Conservation (phyloP, 1,140 invertebrate species). For the Cydia splendana region DNA sequence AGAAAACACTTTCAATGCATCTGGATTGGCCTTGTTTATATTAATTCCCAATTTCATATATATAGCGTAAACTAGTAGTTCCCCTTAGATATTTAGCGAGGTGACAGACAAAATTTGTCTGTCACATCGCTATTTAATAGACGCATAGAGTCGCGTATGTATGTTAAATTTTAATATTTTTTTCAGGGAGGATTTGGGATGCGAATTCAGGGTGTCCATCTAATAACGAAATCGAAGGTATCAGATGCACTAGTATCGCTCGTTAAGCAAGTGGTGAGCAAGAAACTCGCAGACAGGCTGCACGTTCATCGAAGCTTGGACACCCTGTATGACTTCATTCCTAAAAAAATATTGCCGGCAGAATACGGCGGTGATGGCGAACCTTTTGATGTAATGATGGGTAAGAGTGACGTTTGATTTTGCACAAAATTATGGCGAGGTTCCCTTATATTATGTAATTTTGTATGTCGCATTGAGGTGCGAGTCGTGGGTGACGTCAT, state of each 20-base stretch:
- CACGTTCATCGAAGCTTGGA: conserved; percentile 47
- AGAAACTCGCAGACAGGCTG: conserved; percentile 48
- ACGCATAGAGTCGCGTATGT: too few species aligned
- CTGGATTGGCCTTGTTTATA: too few species aligned
- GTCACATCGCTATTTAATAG: too few species aligned
- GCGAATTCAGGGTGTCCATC: conserved; percentile 44
- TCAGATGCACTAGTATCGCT: conserved; percentile 41
- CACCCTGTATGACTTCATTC: conserved; percentile 46
- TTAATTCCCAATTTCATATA: too few species aligned
- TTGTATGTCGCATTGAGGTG: too few species aligned
- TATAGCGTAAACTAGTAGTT: too few species aligned
- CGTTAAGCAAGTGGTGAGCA: conserved; percentile 43
- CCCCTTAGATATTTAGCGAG: too few species aligned
- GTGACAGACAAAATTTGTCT: too few species aligned
- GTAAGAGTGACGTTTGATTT: conserved; percentile 40
- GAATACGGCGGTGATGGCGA: conserved; percentile 57
- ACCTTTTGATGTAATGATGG: conserved; percentile 48
- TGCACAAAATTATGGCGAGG: too few species aligned
- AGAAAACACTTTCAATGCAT: too few species aligned
- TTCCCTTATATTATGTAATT: too few species aligned
- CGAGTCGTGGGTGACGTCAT: too few species aligned
- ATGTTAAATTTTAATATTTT: neutral
- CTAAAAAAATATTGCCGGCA: conserved; percentile 52
- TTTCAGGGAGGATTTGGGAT: conserved; percentile 48
- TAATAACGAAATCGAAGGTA: conserved; percentile 45